Conservation (phyloP, 1,140 invertebrate genomes). For the Halesus radiatus region DNA sequence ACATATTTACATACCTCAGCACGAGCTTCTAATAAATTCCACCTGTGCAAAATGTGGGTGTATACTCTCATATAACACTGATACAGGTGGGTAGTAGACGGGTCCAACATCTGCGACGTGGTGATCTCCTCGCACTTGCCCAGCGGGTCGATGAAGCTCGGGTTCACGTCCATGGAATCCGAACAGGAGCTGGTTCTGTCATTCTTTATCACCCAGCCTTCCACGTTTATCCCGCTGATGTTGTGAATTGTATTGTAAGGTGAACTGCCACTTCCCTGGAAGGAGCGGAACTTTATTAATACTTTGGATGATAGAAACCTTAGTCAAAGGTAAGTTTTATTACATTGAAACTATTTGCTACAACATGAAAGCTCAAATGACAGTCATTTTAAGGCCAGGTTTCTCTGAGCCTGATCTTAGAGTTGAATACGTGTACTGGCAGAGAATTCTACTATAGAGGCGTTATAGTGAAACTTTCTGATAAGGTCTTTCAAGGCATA, state of each 20-base stretch:
- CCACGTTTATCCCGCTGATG: constrained; percentile 80
- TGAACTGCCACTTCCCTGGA: constrained; percentile 79
- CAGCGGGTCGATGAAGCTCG: constrained; percentile 65
- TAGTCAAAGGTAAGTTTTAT: too few relatives aligned
- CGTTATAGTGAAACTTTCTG: too few relatives aligned
- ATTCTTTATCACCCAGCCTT: constrained; percentile 81
- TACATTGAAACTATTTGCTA: too few relatives aligned
- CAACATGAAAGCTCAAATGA: too few relatives aligned
- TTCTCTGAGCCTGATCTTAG: too few relatives aligned
- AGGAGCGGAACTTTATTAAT: neutral
- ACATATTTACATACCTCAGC: constrained; percentile 71
- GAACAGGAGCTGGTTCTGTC: constrained; percentile 92
- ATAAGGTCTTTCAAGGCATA: too few relatives aligned
- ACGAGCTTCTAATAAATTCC: constrained; percentile 85
- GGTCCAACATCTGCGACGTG: constrained; percentile 62
- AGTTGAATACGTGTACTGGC: too few relatives aligned
- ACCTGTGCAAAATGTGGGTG: constrained; percentile 88
- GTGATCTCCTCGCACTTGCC: constrained; percentile 63
- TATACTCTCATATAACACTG: constrained; percentile 91
- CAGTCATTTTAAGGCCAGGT: too few relatives aligned
- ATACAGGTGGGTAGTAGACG: constrained; percentile 75
- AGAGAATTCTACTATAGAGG: too few relatives aligned
- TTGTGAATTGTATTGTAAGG: constrained; percentile 94
- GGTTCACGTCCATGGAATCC: constrained; percentile 82
- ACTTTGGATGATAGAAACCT: too few relatives aligned